Evolutionary conservation across 1,140 invertebrate species (phyloP).

Genomic region (Drosophila punjabiensis): DNA sequence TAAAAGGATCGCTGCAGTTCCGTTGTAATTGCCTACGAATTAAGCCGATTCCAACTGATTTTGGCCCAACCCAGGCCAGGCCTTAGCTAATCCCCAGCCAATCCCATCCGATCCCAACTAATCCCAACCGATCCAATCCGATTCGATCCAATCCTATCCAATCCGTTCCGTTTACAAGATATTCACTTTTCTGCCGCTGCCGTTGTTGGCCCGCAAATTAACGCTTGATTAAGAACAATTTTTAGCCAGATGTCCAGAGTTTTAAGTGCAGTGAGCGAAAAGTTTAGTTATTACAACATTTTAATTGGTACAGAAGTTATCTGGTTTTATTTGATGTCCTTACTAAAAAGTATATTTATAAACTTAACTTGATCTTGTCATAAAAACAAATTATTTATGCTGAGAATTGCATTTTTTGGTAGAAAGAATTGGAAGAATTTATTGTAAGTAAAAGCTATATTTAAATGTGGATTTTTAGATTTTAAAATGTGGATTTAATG

Average conservation of each 20-base stretch:
- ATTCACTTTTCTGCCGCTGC: slow-evolving; percentile 57
- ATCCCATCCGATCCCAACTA: neutral
- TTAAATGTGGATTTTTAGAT: too few relatives aligned
- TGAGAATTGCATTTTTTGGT: too few relatives aligned
- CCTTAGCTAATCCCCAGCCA: neutral
- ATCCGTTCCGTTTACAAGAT: slow-evolving; percentile 32
- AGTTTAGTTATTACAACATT: neutral
- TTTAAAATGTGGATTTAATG: too few relatives aligned
- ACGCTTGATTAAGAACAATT: slow-evolving; percentile 69
- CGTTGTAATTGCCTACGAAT: slow-evolving; percentile 3
- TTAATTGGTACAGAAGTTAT: neutral
- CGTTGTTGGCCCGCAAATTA: slow-evolving; percentile 64
- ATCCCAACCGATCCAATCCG: slow-evolving; percentile 1
- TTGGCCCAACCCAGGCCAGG: neutral
- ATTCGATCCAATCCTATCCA: slow-evolving; percentile 13
- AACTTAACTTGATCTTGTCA: too few relatives aligned
- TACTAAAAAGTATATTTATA: too few relatives aligned
- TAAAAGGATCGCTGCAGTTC: slow-evolving; percentile 23
- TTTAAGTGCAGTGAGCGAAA: slow-evolving; percentile 8
- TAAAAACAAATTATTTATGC: too few relatives aligned
- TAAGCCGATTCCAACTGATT: slow-evolving; percentile 1
- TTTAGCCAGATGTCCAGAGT: slow-evolving; percentile 11
- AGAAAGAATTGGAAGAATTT: too few relatives aligned
- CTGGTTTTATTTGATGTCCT: too few relatives aligned
- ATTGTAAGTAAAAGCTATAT: too few relatives aligned